Conservation (phyloP, 2,888 invertebrate genomes). For the Saturnia japonica region DNA sequence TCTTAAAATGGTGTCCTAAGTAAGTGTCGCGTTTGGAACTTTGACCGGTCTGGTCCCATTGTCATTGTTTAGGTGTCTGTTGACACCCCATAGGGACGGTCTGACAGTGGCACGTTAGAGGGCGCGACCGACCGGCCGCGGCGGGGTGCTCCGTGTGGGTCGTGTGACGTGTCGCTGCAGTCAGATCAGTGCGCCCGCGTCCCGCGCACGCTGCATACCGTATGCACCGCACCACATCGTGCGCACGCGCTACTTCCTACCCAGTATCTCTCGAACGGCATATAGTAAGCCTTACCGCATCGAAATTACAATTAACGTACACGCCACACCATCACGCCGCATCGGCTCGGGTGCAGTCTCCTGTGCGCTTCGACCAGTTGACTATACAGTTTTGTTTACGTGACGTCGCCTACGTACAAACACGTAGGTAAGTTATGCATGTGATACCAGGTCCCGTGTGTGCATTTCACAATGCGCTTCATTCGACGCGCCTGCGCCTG, state of each 20-base stretch:
- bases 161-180: slow-evolving; percentile 43
- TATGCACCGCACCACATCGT: slow-evolving; percentile 42
- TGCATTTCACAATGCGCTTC: slow-evolving; percentile 61
- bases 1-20: slow-evolving; percentile 24
- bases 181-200: slow-evolving; percentile 53
- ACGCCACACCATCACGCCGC: slow-evolving; percentile 30
- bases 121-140: slow-evolving; percentile 56
- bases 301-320: slow-evolving; percentile 27
- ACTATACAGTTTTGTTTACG: slow-evolving; percentile 62
- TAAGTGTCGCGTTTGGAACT: slow-evolving; percentile 42
- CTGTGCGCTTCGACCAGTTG: slow-evolving; percentile 47
- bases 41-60: slow-evolving; percentile 56
- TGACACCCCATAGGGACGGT: slow-evolving; percentile 63
- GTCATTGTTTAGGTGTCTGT: slow-evolving; percentile 73
- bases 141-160: slow-evolving; percentile 52
- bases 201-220: slow-evolving; percentile 62
- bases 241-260: slow-evolving; percentile 33
- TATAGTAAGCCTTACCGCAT: slow-evolving; percentile 30
- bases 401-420: slow-evolving; percentile 48
- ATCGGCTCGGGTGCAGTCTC: slow-evolving; percentile 21
- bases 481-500: slow-evolving; percentile 49
- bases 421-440: slow-evolving; percentile 75
- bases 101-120: slow-evolving; percentile 58
- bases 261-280: slow-evolving; percentile 31
- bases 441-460: slow-evolving; percentile 56